Conservation (phyloP, 2,113 vertebrate genomes). For the Seriola dumerili region DNA sequence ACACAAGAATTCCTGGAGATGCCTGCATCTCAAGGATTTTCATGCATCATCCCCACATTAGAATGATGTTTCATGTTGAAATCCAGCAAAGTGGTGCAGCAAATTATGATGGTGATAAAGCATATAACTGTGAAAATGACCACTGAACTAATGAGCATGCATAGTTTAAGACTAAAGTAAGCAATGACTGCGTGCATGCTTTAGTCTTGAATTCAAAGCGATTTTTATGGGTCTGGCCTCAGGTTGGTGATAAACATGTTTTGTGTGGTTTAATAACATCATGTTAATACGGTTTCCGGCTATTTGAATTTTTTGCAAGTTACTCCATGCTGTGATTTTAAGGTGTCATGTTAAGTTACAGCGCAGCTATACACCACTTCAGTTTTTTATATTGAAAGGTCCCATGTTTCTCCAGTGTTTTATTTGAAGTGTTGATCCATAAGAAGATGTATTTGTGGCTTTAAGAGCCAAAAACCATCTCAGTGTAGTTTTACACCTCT, state of each 20-base stretch:
- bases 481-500: no score
- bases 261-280: neutral
- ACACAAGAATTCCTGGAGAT: neutral
- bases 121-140: neutral
- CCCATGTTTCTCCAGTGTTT: no score
- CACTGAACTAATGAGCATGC: neutral
- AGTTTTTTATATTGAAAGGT: no score
- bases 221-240: neutral
- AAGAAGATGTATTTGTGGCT: no score
- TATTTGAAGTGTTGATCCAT: no score
- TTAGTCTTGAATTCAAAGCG: neutral
- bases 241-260: neutral
- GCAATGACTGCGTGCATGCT: neutral
- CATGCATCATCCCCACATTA: neutral
- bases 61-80: neutral
- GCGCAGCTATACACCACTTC: neutral
- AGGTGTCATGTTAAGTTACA: neutral
- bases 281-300: neutral
- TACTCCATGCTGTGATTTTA: neutral
- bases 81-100: neutral
- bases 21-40: neutral
- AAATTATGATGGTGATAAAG: constrained; percentile 2
- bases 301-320: neutral
- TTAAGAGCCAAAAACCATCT: no score
- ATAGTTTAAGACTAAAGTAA: neutral